Conservation (phyloP, 2,888 invertebrate species). For the Octodonta nipae region DNA sequence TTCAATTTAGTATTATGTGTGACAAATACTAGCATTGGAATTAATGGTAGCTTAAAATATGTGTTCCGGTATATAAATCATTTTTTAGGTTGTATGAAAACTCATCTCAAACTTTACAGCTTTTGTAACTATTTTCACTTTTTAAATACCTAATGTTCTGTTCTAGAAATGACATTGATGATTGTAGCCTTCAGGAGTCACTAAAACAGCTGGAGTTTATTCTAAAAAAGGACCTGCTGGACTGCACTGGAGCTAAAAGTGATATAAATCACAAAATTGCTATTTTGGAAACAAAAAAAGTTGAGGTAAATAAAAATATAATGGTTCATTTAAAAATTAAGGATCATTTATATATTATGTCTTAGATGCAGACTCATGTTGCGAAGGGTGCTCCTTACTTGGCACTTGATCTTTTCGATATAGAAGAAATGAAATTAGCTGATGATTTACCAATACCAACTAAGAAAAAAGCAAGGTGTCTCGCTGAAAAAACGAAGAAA, state of each 20-base stretch:
- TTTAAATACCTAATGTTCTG: no score
- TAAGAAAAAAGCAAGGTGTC: conserved; percentile 20
- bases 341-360: no score
- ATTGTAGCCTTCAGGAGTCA: conserved; percentile 9
- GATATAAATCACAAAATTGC: conserved; percentile 43
- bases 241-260: conserved; percentile 36
- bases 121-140: no score
- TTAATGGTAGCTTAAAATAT: no score
- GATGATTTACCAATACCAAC: conserved; percentile 28
- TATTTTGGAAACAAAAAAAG: conserved; percentile 30
- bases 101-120: no score
- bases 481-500: conserved; percentile 23
- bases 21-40: no score
- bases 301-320: conserved; percentile 26
- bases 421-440: conserved; percentile 35
- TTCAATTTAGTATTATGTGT: no score
- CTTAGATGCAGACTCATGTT: conserved; percentile 42
- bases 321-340: no score
- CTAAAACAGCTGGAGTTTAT: conserved; percentile 15
- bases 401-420: conserved; percentile 39
- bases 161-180: no score
- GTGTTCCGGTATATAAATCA: no score
- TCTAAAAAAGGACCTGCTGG: conserved; percentile 26
- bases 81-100: no score
- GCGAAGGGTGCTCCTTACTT: conserved; percentile 45